Evolutionary conservation across 2,888 invertebrate species (phyloP), one percentile per base, ranked within the genome.

Genomic region (Andrena flavipes): DNA sequence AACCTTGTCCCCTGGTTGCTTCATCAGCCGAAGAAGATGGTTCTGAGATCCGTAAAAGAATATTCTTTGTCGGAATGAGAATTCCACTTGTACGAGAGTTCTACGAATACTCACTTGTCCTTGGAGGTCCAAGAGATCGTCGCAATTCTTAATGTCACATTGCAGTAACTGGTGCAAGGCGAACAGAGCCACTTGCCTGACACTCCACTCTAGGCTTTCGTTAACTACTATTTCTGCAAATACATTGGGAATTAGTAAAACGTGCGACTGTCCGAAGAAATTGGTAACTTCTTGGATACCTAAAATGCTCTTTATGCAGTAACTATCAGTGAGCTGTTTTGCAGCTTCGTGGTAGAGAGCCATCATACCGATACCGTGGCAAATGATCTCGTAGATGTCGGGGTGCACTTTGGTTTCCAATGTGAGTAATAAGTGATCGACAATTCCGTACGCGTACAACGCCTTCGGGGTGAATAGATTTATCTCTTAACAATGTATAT

Each of bases 321-420:
- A 59, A 60, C 68, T 64, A 0, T 8, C 82, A 0, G 86, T 82
- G n/a, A 93, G 80, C 77, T 91, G 87, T n/a, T 87, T 77, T 5
- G 89, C 89, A 2, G 92, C 90, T 26, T 80, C 83, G 29, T 68
- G 73, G 64, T 90, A 84, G 6, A 86, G 78, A n/a, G 87, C 70
- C 91, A 93, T 92, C 76, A 84, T 88, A 2, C 88, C 90, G 56
- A 92, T 86, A 5, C 90, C 91, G 2, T 72, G 84, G 74, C 90
- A 92, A 82, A 78, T 85, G 10, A 85, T 84, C 68, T 87, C 84
- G 16, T 72, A 82, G 4, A 89, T 67, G 35, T 88, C 87, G 30
- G 78, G 74, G 26, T 89, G 75, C 13, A 84, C 63, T 7, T 68
- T 75, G 33, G 76, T 84, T 51, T 64, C 73, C 65, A 92, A 76